A percentile compares a stretch with the other conserved stretches of the same genome.
These are phyloP conservation scores for Passer montanus DNA, from an alignment of 2,113 vertebrate species.

Conservation along the genomic window DNA sequence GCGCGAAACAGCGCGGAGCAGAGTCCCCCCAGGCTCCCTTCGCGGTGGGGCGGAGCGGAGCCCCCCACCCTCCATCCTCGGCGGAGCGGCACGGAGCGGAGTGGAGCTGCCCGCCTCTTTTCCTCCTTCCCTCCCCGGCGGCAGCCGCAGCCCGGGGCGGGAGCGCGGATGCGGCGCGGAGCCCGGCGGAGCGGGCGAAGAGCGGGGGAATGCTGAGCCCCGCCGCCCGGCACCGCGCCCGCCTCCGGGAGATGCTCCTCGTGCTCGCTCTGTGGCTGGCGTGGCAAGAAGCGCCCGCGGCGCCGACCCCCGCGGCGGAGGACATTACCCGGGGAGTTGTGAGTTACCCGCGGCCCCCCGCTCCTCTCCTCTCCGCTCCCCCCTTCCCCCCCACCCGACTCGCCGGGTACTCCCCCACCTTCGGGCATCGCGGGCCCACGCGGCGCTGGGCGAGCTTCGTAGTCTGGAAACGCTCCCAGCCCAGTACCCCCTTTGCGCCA, in stretches of 20 bases:
- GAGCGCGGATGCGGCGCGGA: constrained; percentile 7
- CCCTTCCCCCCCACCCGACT: not conserved
- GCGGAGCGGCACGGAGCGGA: not conserved
- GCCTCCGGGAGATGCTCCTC: constrained; percentile 47
- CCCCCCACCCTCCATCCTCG: not conserved
- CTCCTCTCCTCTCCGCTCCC: not conserved
- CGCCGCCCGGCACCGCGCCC: not conserved
- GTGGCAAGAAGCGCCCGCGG: constrained; percentile 59
- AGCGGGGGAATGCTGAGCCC: constrained; percentile 39
- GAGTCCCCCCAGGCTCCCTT: not conserved
- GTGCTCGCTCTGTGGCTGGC: constrained; percentile 56
- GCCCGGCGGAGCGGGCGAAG: not conserved
- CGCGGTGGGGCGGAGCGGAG: not conserved
- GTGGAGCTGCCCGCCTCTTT: not conserved
- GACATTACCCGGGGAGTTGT: constrained; percentile 89
- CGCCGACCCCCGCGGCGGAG: constrained; percentile 76
- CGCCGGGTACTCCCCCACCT: not conserved
- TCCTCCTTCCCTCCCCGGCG: not conserved
- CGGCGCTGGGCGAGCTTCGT: not conserved
- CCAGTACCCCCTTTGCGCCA: not conserved
- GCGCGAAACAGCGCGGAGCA: not conserved
- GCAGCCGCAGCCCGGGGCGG: not conserved
- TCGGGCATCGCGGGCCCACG: not conserved
- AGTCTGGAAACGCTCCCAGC: not conserved
- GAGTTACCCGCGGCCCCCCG: constrained; percentile 67